Conservation (phyloP, 2,797 vertebrate genomes). For the Harpagifer antarcticus region DNA sequence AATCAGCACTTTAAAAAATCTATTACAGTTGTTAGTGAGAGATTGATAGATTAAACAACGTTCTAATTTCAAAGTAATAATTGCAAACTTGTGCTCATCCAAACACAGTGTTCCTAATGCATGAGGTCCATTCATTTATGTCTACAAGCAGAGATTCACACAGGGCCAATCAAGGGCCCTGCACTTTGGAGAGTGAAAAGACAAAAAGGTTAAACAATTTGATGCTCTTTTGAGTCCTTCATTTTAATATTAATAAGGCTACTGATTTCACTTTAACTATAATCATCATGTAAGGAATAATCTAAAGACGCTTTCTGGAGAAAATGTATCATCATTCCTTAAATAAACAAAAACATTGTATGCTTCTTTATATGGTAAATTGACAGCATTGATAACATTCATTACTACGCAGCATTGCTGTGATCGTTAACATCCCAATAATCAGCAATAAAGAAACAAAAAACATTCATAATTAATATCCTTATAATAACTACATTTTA, state of each 20-base stretch:
- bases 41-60: background rate
- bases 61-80: conserved; percentile 16
- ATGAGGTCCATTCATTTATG: conserved; percentile 21
- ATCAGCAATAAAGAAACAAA: background rate
- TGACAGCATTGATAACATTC: background rate
- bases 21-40: background rate
- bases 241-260: conserved; percentile 41
- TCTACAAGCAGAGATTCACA: conserved; percentile 20
- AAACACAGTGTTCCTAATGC: conserved; percentile 27
- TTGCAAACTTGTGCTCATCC: conserved; percentile 16
- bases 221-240: conserved; percentile 1
- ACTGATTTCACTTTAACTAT: conserved; percentile 34
- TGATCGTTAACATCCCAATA: background rate
- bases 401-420: background rate
- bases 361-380: background rate
- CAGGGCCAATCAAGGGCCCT: conserved; percentile 30
- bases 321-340: background rate
- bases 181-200: conserved; percentile 15
- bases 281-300: conserved; percentile 20
- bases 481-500: too few relatives aligned
- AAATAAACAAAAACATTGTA: conserved; percentile 9
- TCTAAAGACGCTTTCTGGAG: conserved; percentile 5
- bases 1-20: conserved; percentile 19
- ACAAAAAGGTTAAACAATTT: background rate
- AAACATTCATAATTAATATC: background rate